phyloP scores from a whole-genome alignment of 2,797 vertebrate genomes.

The Aulostomus chinensis region DNA sequence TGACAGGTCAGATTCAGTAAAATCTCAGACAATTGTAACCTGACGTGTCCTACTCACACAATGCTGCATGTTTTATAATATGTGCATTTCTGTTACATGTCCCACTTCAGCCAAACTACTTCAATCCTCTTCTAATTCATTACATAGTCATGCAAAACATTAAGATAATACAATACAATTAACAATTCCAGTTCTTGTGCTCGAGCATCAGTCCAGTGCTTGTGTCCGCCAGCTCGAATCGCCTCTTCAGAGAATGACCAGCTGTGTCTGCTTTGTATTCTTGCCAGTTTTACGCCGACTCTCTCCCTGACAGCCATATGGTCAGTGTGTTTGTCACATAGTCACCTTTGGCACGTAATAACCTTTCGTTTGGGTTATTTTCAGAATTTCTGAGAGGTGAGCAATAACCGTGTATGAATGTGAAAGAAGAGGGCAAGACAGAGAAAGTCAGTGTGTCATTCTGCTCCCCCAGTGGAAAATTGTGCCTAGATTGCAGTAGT shows the following conservation, averaged over 20 bases:
- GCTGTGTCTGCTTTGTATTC: slow-evolving; percentile 42
- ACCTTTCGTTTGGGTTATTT: slow-evolving; percentile 46
- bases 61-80: no score
- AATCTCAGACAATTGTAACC: no score
- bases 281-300: slow-evolving; percentile 41
- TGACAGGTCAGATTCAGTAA: no score
- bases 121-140: no score
- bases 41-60: no score
- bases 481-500: no score
- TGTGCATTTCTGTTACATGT: no score
- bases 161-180: neutral
- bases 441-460: slow-evolving; percentile 30
- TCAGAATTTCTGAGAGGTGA: slow-evolving; percentile 26
- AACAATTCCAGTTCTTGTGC: neutral
- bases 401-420: slow-evolving; percentile 12
- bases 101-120: no score
- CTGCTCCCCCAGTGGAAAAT: no score
- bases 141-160: no score
- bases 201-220: neutral
- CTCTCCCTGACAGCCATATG: slow-evolving; percentile 65
- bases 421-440: slow-evolving; percentile 7
- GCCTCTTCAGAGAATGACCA: slow-evolving; percentile 25
- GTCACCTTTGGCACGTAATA: slow-evolving; percentile 47
- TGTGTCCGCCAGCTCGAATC: slow-evolving; percentile 8
- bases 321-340: slow-evolving; percentile 38